Conservation (phyloP, 2,113 vertebrate genomes). For the Zapornia atra region DNA sequence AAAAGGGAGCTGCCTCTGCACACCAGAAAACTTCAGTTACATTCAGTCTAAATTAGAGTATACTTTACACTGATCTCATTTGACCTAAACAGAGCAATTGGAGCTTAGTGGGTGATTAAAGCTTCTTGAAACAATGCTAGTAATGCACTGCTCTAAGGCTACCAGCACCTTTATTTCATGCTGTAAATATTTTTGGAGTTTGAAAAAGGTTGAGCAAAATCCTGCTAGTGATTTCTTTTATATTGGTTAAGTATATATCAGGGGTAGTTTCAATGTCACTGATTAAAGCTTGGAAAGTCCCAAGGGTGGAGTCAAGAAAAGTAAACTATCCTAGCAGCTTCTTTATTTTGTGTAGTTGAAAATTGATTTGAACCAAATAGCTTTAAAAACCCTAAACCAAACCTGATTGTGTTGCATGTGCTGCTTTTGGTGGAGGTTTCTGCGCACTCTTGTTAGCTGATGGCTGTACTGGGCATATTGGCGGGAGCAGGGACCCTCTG, state of each 20-base stretch:
- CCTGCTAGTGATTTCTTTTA: neutral
- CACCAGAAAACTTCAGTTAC: neutral
- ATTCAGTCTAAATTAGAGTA: neutral
- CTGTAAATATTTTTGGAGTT: neutral
- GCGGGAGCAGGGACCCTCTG: neutral
- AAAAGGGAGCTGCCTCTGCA: neutral
- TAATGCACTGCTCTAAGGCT: neutral
- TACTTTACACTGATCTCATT: neutral
- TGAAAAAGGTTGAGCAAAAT: neutral
- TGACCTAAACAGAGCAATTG: neutral
- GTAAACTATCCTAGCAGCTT: neutral
- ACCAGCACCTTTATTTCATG: neutral
- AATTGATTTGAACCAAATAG: neutral
- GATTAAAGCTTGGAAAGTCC: neutral
- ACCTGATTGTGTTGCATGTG: neutral
- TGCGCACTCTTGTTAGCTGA: neutral
- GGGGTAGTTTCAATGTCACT: neutral
- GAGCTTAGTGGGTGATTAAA: neutral
- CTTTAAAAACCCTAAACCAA: neutral
- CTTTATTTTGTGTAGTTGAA: neutral
- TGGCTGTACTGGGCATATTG: accelerated
- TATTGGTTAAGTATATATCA: neutral
- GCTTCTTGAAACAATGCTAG: neutral
- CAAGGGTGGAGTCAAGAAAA: neutral
- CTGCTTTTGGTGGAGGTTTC: neutral